Evolutionary conservation across 30 jellyfish, hydroid and myxozoan species (phyloP).

Genomic region (Nemopilema nomurai): DNA sequence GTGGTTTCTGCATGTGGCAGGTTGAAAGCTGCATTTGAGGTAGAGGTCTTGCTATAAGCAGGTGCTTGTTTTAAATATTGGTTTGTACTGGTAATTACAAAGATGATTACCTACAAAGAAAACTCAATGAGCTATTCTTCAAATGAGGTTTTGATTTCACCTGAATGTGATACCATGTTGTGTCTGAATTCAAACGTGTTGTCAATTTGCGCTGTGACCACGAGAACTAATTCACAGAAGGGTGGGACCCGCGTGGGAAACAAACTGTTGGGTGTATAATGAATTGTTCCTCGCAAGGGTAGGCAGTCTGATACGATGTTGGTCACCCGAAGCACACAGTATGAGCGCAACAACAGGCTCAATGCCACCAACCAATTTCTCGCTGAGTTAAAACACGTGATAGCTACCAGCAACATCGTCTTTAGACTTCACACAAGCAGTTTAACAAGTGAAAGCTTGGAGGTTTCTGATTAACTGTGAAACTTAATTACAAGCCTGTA

Average conservation of each 20-base stretch:
- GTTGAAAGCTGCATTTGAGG: no score
- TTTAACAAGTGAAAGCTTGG: background rate
- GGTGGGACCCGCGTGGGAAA: background rate
- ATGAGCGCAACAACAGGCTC: no score
- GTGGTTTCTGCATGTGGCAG: no score
- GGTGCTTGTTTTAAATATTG: background rate
- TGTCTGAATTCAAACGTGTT: background rate
- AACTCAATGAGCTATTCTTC: background rate
- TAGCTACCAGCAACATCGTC: background rate
- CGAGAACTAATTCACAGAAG: background rate
- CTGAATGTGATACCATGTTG: background rate
- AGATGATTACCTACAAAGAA: background rate
- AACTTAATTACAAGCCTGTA: no score
- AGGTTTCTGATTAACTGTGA: background rate
- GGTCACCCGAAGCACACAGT: no score
- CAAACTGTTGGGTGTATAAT: conserved; percentile 4
- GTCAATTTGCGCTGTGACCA: background rate
- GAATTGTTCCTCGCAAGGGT: no score
- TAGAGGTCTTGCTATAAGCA: no score
- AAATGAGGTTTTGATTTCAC: background rate
- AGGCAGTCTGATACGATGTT: no score
- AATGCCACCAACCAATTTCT: background rate
- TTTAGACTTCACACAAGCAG: no score
- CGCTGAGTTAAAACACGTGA: background rate
- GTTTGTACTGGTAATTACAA: background rate